Evolutionary conservation across 2,113 vertebrate genomes (phyloP).

Genomic region (Misgurnus anguillicaudatus): DNA sequence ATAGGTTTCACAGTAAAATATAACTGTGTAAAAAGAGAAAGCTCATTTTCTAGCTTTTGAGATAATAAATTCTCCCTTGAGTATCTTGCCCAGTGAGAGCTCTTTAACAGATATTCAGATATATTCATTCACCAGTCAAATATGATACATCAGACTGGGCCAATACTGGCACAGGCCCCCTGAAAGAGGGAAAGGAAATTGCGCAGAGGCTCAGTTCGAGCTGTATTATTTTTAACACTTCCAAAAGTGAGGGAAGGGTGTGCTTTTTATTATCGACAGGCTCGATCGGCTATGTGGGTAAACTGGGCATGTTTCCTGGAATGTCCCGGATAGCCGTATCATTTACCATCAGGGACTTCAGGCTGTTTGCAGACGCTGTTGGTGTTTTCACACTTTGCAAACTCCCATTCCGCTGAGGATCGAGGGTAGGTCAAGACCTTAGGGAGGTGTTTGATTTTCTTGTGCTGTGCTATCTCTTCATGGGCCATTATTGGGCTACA

Average conservation of each 20-base stretch:
- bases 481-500: too few species aligned
- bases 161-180: not conserved
- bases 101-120: not conserved
- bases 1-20: slow-evolving; percentile 4
- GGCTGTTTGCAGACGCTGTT: slow-evolving; percentile 23
- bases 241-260: not conserved
- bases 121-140: not conserved
- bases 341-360: slow-evolving; percentile 46
- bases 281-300: slow-evolving; percentile 53
- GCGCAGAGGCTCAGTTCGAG: not conserved
- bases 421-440: not conserved
- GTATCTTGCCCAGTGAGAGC: slow-evolving; percentile 8
- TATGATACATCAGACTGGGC: not conserved
- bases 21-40: not conserved
- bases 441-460: not conserved
- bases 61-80: not conserved
- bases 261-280: slow-evolving; percentile 48
- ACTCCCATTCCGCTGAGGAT: slow-evolving; percentile 25
- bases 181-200: not conserved
- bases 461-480: not conserved
- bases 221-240: slow-evolving; percentile 43
- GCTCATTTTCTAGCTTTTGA: not conserved
- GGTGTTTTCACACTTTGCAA: slow-evolving; percentile 58
- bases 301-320: slow-evolving; percentile 57
- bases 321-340: slow-evolving; percentile 59